Conservation (phyloP, 2,113 vertebrate genomes). For the Lycocorax pyrrhopterus region DNA sequence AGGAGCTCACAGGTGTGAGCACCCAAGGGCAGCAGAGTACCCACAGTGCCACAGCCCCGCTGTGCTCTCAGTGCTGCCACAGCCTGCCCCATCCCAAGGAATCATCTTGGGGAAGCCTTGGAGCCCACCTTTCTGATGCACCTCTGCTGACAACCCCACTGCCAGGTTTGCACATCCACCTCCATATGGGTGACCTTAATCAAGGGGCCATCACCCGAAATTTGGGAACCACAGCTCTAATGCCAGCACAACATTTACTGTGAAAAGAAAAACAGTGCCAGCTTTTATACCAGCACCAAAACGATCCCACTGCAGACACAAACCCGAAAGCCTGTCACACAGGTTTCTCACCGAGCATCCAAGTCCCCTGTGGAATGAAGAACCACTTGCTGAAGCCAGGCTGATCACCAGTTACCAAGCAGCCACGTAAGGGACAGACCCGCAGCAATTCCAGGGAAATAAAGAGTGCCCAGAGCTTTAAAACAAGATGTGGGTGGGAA, state of each 20-base stretch:
- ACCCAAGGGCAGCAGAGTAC: not conserved
- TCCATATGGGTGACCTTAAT: fast-evolving
- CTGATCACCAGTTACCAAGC: not conserved
- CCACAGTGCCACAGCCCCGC: not conserved
- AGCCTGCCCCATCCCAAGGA: not conserved
- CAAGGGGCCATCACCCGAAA: not conserved
- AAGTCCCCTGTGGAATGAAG: not conserved
- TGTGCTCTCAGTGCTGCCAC: not conserved
- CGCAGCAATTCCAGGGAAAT: not conserved
- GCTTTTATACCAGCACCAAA: not conserved
- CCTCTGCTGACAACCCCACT: not conserved
- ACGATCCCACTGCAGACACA: not conserved
- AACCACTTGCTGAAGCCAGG: not conserved
- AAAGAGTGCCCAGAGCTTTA: not conserved
- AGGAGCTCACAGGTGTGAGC: not conserved
- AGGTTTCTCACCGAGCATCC: not conserved
- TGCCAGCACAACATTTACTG: not conserved
- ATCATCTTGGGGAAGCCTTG: not conserved
- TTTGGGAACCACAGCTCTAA: not conserved
- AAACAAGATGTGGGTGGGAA: constrained; percentile 20
- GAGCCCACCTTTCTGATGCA: not conserved
- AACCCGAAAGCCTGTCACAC: not conserved
- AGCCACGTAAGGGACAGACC: not conserved
- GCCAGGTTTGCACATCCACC: not conserved
- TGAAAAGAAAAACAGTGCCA: not conserved